Conservation (phyloP, 1,140 invertebrate species). For the Himalopsyche phryganea region DNA sequence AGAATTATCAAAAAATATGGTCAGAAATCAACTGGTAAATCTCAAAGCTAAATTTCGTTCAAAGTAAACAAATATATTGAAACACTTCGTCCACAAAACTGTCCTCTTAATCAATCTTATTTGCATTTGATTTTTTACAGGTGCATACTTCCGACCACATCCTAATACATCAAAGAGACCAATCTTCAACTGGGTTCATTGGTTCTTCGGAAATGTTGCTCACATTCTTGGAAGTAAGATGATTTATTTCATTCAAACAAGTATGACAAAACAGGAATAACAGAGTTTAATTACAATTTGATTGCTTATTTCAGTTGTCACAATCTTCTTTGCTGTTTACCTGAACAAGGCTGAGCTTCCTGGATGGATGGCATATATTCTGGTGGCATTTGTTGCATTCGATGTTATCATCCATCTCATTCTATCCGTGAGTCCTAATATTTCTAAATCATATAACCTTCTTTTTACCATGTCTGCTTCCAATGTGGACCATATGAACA, state of each 20-base stretch:
- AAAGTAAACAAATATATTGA: no score
- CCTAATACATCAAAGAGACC: constrained; percentile 75
- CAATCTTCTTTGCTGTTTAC: constrained; percentile 88
- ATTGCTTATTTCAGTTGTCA: constrained; percentile 68
- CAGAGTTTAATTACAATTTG: not conserved
- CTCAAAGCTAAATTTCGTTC: no score
- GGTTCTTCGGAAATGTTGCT: constrained; percentile 87
- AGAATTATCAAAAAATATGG: no score
- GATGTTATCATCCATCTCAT: constrained; percentile 87
- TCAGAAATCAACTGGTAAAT: no score
- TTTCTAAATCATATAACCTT: constrained; percentile 19
- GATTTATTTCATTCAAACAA: not conserved
- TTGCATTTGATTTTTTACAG: constrained; percentile 46
- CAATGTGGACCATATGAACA: no score
- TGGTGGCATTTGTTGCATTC: constrained; percentile 84
- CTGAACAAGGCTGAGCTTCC: constrained; percentile 82
- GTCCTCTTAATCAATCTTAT: no score
- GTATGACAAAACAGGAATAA: not conserved
- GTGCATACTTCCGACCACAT: constrained; percentile 79
- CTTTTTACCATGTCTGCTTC: no score
- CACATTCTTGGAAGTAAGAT: constrained; percentile 85
- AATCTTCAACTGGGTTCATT: constrained; percentile 94
- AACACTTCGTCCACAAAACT: no score
- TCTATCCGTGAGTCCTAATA: constrained; percentile 70
- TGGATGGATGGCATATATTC: constrained; percentile 79